Conservation (phyloP, 2,797 vertebrate species). For the Lepilemur ruficaudatus region DNA sequence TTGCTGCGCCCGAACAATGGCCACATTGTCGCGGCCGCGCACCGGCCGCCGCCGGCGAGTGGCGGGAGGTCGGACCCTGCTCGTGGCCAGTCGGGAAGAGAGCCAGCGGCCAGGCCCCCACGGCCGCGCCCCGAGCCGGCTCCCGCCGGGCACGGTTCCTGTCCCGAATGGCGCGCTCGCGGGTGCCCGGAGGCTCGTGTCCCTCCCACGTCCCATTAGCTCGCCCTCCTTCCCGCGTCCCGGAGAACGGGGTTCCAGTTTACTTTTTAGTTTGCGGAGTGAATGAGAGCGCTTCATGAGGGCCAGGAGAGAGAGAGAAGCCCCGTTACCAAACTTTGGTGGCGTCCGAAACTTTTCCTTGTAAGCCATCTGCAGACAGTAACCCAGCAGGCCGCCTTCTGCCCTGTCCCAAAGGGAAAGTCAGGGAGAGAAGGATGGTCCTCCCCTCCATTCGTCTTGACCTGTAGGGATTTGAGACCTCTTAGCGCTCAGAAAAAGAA, state of each 20-base stretch:
- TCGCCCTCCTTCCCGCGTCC: not conserved
- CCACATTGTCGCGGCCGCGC: constrained; percentile 45
- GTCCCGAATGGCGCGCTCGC: not conserved
- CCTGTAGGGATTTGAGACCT: constrained; percentile 45
- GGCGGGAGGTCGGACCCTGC: constrained; percentile 45
- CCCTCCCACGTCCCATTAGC: not conserved
- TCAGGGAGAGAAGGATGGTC: not conserved
- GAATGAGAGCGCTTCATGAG: not conserved
- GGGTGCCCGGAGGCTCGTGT: not conserved
- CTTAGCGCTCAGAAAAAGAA: constrained; percentile 49
- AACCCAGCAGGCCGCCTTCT: not conserved
- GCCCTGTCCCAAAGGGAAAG: not conserved
- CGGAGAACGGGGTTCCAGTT: not conserved
- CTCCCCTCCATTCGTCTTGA: not conserved
- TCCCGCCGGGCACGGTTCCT: not conserved
- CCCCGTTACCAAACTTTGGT: not conserved
- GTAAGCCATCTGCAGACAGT: not conserved
- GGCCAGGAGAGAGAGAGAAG: not conserved
- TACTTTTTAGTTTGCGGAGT: not conserved
- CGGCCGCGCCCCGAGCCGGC: not conserved
- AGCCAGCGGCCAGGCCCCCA: constrained; percentile 19
- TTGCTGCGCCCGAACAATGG: constrained; percentile 58
- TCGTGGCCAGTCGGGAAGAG: constrained; percentile 40
- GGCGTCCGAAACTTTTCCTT: constrained; percentile 38
- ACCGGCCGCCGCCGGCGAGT: not conserved